Evolutionary conservation across 2,113 vertebrate species (phyloP), one percentile per base, ranked within the genome.

Genomic region (Seriola quinqueradiata): DNA sequence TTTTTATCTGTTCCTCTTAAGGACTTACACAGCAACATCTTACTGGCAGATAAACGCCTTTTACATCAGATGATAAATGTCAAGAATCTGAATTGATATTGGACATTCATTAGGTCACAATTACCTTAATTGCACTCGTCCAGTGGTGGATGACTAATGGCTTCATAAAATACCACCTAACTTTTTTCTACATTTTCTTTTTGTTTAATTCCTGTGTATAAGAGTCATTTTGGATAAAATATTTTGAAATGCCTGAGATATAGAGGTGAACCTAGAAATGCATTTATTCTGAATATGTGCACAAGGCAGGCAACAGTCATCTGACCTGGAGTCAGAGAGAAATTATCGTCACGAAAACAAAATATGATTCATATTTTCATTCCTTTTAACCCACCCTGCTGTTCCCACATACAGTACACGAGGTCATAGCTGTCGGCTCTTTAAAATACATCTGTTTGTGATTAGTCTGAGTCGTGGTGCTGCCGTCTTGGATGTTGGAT

Each of bases 101-200:
- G 89, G 79, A 92, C 86, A 91, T 93, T 89, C 84, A 93, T 94
- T 93, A 92, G 81, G 74, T 82, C 86, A 84, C 85, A 90, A 91
- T 94, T 89, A 92, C 69, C 60, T 89, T 91, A 89, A 92, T 88
- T 90, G 77, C 70, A 82, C 82, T 92, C 77, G 71, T 77, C 86
- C 60, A 77, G 78, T 69, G 28, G 67, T 16, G 75, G 68, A 54
- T 84, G 75, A 89, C 75, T 90, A 91, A 92, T 90, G 79, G 83
- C 54, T 90, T 87, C 23, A 69, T 88, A 87, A 89, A 88, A 76
- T 70, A 66, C 46, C 19, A 14, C 25, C 50, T 40, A 42, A 11
- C 8, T 42, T 42, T 11, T 42, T 42, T 11, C 10, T 42, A 28
- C 28, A 28, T 11, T 11, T 42, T 42, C 0, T 42, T 42, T 42